Conservation (phyloP, 2,797 vertebrate genomes). For the Enteromius fasciolatus region DNA sequence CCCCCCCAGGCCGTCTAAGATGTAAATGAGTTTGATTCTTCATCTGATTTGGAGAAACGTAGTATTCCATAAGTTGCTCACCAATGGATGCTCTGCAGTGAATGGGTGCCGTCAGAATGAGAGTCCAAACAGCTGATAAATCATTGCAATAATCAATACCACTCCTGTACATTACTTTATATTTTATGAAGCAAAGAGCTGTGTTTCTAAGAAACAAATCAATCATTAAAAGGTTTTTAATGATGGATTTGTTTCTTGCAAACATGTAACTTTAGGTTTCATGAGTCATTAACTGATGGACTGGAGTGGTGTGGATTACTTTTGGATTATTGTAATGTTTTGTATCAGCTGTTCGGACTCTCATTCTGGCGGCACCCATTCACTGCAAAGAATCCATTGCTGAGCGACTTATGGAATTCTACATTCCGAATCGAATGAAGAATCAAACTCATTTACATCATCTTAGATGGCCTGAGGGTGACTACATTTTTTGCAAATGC, state of each 20-base stretch:
- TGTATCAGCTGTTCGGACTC: neutral
- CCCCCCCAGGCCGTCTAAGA: neutral
- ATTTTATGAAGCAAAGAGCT: neutral
- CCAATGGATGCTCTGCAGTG: neutral
- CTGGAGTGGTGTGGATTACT: neutral
- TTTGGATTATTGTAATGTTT: neutral
- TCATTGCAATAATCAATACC: neutral
- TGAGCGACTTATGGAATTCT: neutral
- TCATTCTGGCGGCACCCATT: neutral
- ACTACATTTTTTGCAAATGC: neutral
- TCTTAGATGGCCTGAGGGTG: neutral
- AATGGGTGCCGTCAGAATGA: neutral
- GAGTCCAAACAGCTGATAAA: too few species aligned
- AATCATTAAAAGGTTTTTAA: neutral
- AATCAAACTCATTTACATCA: neutral
- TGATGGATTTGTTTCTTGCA: neutral
- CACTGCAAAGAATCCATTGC: neutral
- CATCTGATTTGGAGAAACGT: neutral
- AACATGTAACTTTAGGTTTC: neutral
- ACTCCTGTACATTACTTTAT: neutral
- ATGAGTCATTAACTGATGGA: neutral
- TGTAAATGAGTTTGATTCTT: neutral
- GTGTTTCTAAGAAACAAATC: neutral
- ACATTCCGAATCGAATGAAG: neutral
- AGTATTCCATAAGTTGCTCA: neutral